Evolutionary conservation across 2,888 invertebrate genomes (phyloP), one percentile per base, ranked within the genome.

Genomic region (Aphidoletes aphidimyza): DNA sequence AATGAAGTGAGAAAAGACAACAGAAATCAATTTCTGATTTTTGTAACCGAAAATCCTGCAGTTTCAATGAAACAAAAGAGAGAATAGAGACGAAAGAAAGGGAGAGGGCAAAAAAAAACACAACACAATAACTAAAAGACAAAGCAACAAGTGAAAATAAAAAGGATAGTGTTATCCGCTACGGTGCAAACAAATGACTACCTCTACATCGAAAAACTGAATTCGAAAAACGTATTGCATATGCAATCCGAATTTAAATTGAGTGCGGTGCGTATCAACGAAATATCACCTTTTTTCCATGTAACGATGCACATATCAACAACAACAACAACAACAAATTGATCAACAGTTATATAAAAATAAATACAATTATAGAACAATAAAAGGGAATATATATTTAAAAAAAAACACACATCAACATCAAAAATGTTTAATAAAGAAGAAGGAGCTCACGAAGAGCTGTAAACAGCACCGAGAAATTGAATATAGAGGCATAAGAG

Each of bases 321-420:
- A 47, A 11, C 17, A 5, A 47, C 6, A 47, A 14, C 6, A 47
- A 47, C 47, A 54, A 54, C 22, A 5, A 11, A n/a, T n/a, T 22
- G 69, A 69, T 30, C 69, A 69, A 30, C 69, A 69, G 69, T 69
- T 69, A 30, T n/a, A n/a, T 69, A 30, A 69, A 69, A 69, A 30
- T 69, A 69, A 69, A 30, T 30, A n/a, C 69, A 30, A 69, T 69
- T 69, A 9, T 69, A 69, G 69, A 69, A 69, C 34, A 69, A 69
- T 69, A 69, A 69, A 69, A 8, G 17, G 22, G 9, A 54, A n/a
- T n/a, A n/a, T n/a, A n/a, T n/a, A n/a, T n/a, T n/a, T n/a, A n/a
- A n/a, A n/a, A n/a, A n/a, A n/a, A n/a, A n/a, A n/a, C n/a, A n/a
- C n/a, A n/a, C n/a, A n/a, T n/a, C n/a, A n/a, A n/a, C n/a, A n/a